A percentile compares a stretch with the other conserved stretches of the same genome.
Conservation (phyloP, 2,797 vertebrate genomes). For the Tauraco hartlaubi region DNA sequence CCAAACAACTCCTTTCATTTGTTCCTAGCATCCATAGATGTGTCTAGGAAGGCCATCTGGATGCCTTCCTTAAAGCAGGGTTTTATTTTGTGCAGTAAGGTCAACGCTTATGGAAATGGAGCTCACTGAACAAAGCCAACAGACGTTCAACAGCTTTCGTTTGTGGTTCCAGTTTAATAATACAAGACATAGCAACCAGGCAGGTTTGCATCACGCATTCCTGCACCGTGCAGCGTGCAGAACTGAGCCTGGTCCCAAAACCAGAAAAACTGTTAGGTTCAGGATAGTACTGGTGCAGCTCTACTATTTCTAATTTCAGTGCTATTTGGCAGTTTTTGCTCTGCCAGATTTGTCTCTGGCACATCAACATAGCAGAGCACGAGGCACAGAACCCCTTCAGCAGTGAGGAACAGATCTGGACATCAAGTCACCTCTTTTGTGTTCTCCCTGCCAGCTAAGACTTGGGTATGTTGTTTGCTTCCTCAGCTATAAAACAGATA, state of each 20-base stretch:
- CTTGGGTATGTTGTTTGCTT: neutral
- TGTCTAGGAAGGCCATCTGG: neutral
- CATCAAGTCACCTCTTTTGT: neutral
- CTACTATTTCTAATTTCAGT: neutral
- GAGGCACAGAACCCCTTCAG: neutral
- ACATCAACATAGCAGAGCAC: neutral
- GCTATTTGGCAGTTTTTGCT: neutral
- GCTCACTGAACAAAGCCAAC: neutral
- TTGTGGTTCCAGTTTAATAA: neutral
- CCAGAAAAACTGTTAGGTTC: neutral
- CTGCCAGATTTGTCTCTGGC: neutral
- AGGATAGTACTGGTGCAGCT: neutral
- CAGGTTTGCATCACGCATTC: neutral
- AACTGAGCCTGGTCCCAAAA: neutral
- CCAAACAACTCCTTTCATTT: neutral
- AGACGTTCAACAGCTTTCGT: neutral
- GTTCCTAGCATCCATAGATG: neutral
- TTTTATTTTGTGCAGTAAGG: neutral
- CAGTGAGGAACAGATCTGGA: neutral
- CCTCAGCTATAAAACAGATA: neutral
- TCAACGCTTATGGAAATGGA: neutral
- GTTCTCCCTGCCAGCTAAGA: neutral
- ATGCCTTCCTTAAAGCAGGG: neutral
- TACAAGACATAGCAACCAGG: fast-evolving
- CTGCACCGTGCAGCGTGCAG: neutral